These are phyloP conservation scores for Triplophysa yarkandensis DNA, from an alignment of 2,797 vertebrate species.

Conservation along the genomic window DNA sequence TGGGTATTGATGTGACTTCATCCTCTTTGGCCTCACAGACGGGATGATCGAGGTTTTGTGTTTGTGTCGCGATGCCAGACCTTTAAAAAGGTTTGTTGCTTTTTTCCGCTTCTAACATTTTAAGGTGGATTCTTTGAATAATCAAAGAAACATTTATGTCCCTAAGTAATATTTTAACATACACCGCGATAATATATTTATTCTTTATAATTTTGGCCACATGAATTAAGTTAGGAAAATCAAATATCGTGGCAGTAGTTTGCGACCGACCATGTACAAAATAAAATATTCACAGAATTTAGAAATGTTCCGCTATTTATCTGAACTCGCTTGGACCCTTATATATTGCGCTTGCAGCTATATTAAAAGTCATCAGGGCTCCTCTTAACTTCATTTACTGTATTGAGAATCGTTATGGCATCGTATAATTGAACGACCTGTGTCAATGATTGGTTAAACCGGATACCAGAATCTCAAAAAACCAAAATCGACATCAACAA, in stretches of 20 bases:
- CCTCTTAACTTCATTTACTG: slow-evolving; percentile 33
- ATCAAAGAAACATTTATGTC: too few relatives aligned
- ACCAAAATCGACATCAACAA: slow-evolving; percentile 14
- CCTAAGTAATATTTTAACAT: too few relatives aligned
- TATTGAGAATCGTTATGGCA: slow-evolving; percentile 22
- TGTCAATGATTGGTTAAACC: slow-evolving; percentile 4
- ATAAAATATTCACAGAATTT: too few relatives aligned
- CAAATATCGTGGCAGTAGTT: too few relatives aligned
- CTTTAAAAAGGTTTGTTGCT: background rate
- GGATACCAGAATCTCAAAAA: slow-evolving; percentile 25
- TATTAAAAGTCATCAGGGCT: background rate
- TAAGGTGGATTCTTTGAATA: too few relatives aligned
- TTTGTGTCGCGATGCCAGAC: background rate
- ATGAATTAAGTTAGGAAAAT: too few relatives aligned
- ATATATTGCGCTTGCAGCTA: too few relatives aligned
- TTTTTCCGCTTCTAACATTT: background rate
- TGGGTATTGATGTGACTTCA: slow-evolving; percentile 13
- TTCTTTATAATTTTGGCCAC: too few relatives aligned
- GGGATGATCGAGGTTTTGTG: background rate
- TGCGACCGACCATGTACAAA: too few relatives aligned
- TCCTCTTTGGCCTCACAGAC: slow-evolving; percentile 8
- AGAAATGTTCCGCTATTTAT: too few relatives aligned
- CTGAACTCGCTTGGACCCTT: too few relatives aligned
- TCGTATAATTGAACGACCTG: slow-evolving; percentile 35
- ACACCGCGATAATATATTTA: too few relatives aligned